These are phyloP conservation scores for Drosophila buzzatii DNA, from an alignment of 2,888 invertebrate genomes.

Conservation along the genomic window DNA sequence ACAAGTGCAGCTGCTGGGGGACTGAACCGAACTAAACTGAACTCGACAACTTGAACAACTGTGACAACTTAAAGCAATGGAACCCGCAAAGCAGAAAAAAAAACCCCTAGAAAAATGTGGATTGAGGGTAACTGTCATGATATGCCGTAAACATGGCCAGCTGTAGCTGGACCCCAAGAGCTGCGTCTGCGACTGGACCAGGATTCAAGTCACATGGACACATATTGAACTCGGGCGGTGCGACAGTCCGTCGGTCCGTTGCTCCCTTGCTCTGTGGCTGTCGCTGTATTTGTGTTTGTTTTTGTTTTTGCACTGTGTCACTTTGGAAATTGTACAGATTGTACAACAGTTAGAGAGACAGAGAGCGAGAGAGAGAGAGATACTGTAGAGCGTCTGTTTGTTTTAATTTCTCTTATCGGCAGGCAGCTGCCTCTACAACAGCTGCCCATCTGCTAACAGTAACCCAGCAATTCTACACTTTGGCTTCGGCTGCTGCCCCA, in stretches of 20 bases:
- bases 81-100: slow-evolving; percentile 15
- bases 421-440: slow-evolving; percentile 60
- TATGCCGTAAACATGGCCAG: slow-evolving; percentile 79
- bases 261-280: neutral
- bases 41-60: slow-evolving; percentile 77
- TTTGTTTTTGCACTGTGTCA: slow-evolving; percentile 63
- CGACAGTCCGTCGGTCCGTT: slow-evolving; percentile 4
- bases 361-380: slow-evolving; percentile 4
- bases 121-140: slow-evolving; percentile 64
- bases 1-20: slow-evolving; percentile 72
- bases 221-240: slow-evolving; percentile 62
- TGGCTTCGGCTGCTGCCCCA: neutral
- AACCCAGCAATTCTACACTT: slow-evolving; percentile 14
- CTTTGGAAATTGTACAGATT: slow-evolving; percentile 76
- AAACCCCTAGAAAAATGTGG: slow-evolving; percentile 15
- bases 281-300: slow-evolving; percentile 14
- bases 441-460: slow-evolving; percentile 17
- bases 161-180: slow-evolving; percentile 35
- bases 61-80: slow-evolving; percentile 78
- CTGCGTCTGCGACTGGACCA: slow-evolving; percentile 28
- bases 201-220: slow-evolving; percentile 43
- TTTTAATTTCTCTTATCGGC: slow-evolving; percentile 78
- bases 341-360: slow-evolving; percentile 49
- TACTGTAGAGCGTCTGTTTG: slow-evolving; percentile 65
- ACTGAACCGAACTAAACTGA: slow-evolving; percentile 58